These are phyloP conservation scores for Vireo altiloquus DNA, from an alignment of 2,113 vertebrate species.

Conservation along the genomic window DNA sequence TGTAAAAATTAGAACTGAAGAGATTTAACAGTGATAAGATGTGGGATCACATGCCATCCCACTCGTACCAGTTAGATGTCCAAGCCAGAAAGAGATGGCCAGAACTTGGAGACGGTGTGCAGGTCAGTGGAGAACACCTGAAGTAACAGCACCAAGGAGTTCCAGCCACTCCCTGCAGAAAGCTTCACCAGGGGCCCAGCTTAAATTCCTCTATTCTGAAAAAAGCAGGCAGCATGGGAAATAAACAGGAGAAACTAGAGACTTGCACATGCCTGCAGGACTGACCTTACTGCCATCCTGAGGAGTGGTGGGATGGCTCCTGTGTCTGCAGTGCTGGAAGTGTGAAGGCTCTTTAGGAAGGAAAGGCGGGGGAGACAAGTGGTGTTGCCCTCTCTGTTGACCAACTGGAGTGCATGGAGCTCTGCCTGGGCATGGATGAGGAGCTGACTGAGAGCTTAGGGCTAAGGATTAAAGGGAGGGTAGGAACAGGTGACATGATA, in stretches of 20 bases:
- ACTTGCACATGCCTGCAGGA: rapidly evolving
- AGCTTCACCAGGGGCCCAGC: not conserved
- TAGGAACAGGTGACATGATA: not conserved
- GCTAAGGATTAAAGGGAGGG: not conserved
- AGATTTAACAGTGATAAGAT: not conserved
- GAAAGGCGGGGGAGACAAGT: not conserved
- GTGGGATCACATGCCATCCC: not conserved
- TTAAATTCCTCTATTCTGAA: not conserved
- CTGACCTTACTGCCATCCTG: not conserved
- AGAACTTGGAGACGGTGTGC: not conserved
- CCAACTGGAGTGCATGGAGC: not conserved
- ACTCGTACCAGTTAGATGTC: not conserved
- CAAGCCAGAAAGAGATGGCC: not conserved
- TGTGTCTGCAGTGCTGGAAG: not conserved
- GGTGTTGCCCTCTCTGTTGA: not conserved
- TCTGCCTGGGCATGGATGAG: not conserved
- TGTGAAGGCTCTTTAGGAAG: not conserved
- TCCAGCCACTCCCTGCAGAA: not conserved
- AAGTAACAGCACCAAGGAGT: not conserved
- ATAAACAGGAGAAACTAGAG: not conserved
- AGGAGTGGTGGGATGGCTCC: not conserved
- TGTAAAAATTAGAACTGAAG: not conserved
- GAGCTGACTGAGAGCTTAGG: not conserved
- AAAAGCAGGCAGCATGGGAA: not conserved
- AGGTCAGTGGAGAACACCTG: not conserved